Evolutionary conservation across 2,888 invertebrate species (phyloP), one percentile per base, ranked within the genome.

Genomic region (Cacoxenus indagator): DNA sequence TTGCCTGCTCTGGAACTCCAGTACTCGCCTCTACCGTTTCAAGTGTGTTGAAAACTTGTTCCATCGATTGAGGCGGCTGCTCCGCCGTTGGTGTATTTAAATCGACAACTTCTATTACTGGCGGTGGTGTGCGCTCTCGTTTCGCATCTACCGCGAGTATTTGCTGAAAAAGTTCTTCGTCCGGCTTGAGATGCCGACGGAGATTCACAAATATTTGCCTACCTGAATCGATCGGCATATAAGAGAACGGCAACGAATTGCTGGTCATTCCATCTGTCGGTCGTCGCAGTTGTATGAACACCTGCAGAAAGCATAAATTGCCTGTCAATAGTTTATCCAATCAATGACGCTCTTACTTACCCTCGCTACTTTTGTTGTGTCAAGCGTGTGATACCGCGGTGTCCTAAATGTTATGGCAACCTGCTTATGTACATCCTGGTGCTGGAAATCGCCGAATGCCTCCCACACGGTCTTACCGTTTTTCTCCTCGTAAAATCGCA

Each of bases 201-300:
- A 92, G 89, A 68, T 92, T 91, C 91, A 92, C 92, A 87, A 92
- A 92, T 81, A 92, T 91, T 89, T 94, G 93, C 92, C 92, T 94
- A 96, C 94, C 93, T 93, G 92, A 91, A 85, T 93, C 92, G 75
- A 93, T 89, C 69, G 95, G 95, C 85, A 94, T 91, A 89, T 95
- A 93, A 88, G 95, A 94, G 90, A 97, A 98, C 46, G 93, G 93
- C 73, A 95, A 89, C 2, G 96, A 90, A 85, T 95, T 95, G 88
- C 96, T 96, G 71, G 92, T 91, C 61, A 93, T 93, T 78, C 92
- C 92, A 89, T 98, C 97, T 24, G 96, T 94, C 43, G 94, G 94
- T 78, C 97, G 91, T 85, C 92, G 91, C 75, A 98, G 90, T 86
- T 96, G 96, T 75, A 97, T 93, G 81, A 90, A 91, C 19, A 95